These are phyloP conservation scores for Papilio protenor DNA, from an alignment of 2,888 invertebrate species.

Conservation along the genomic window DNA sequence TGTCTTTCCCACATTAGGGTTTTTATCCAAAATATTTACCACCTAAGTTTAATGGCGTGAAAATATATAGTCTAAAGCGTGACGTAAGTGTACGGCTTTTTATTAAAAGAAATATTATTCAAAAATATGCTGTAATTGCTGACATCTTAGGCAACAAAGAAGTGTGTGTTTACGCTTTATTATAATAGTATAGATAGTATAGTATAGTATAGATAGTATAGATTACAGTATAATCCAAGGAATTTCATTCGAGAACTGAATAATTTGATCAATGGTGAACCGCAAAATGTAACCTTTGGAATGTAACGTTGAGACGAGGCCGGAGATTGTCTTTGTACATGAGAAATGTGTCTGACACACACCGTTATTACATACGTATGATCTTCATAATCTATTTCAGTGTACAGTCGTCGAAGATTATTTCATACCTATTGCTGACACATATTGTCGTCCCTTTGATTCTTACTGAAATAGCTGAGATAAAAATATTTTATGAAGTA, in stretches of 20 bases:
- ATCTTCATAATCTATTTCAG: background rate
- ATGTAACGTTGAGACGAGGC: constrained; percentile 12
- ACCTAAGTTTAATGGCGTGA: too few species aligned
- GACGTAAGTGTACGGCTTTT: too few species aligned
- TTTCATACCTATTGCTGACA: background rate
- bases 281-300: constrained; percentile 17
- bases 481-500: background rate
- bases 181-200: too few species aligned
- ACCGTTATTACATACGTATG: too few species aligned
- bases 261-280: constrained; percentile 18
- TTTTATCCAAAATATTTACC: too few species aligned
- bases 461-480: background rate
- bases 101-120: too few species aligned
- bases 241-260: background rate
- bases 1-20: too few species aligned
- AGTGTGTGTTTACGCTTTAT: too few species aligned
- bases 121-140: too few species aligned
- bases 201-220: too few species aligned
- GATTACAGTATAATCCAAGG: background rate
- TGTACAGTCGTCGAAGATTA: background rate
- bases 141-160: too few species aligned
- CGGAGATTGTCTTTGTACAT: constrained; percentile 2
- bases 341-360: background rate
- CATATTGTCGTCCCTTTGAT: background rate
- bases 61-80: too few species aligned